These are phyloP conservation scores for Habropoda laboriosa DNA, from an alignment of 1,140 invertebrate genomes.

Conservation along the genomic window DNA sequence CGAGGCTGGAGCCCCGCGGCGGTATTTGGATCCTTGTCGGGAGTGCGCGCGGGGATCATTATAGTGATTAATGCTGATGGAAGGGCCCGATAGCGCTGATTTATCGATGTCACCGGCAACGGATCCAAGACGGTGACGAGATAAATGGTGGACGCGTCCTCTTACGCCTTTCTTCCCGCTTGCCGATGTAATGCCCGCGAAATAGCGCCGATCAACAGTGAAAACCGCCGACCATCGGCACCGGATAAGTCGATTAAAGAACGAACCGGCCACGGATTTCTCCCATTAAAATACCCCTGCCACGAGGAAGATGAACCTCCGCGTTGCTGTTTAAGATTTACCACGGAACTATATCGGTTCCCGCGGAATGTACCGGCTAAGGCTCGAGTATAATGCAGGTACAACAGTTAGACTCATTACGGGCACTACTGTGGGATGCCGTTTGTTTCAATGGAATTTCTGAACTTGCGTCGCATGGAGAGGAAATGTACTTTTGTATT, in stretches of 20 bases:
- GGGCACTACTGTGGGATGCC: too few relatives aligned
- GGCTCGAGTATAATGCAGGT: not conserved
- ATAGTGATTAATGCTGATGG: constrained; percentile 81
- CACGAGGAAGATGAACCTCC: constrained; percentile 12
- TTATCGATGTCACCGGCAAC: constrained; percentile 79
- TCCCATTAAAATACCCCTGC: constrained; percentile 40
- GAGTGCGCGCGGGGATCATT: constrained; percentile 74
- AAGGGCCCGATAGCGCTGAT: constrained; percentile 78
- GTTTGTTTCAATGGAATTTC: not conserved
- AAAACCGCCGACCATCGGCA: constrained; percentile 13
- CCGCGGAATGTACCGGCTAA: not conserved
- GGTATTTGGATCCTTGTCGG: constrained; percentile 73
- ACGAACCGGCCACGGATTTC: constrained; percentile 13
- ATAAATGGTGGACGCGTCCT: constrained; percentile 73
- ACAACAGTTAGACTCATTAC: constrained; percentile 2
- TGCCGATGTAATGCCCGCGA: constrained; percentile 47
- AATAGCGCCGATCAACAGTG: constrained; percentile 47
- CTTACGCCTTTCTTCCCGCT: constrained; percentile 51
- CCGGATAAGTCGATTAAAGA: constrained; percentile 35
- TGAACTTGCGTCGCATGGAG: not conserved
- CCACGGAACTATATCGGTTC: not conserved
- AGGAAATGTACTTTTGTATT: too few relatives aligned
- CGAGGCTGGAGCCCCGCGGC: constrained; percentile 61
- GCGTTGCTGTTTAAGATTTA: not conserved
- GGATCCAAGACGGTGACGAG: constrained; percentile 77